A percentile compares a stretch with the other conserved stretches of the same genome.
Evolutionary conservation across 1,140 invertebrate species (phyloP).

Genomic region (Saccostrea cuccullata): DNA sequence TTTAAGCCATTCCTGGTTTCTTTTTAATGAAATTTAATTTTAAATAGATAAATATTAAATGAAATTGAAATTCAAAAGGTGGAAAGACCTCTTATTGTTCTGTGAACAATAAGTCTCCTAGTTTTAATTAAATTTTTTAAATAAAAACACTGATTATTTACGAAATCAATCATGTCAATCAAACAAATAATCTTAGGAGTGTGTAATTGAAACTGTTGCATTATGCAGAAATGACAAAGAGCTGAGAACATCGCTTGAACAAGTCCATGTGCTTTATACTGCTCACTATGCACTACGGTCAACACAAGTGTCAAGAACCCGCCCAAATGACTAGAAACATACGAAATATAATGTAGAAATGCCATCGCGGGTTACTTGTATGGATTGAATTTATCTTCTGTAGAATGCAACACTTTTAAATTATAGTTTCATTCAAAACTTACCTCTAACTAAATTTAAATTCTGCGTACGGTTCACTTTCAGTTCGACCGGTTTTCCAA

Average conservation of each 20-base stretch:
- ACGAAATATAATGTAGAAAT: not conserved
- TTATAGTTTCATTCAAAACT: conserved; percentile 29
- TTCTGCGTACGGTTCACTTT: conserved; percentile 32
- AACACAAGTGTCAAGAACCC: conserved; percentile 23
- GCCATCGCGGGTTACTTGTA: not conserved
- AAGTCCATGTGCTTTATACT: conserved; percentile 1
- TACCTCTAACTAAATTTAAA: conserved; percentile 29
- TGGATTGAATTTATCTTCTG: not conserved
- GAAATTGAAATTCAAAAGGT: no score
- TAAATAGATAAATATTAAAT: no score
- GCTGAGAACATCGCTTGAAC: not conserved
- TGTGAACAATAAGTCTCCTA: no score
- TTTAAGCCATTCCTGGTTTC: no score
- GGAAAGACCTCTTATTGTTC: no score
- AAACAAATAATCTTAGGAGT: no score
- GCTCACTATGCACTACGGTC: not conserved
- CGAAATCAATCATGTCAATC: no score
- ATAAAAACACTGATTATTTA: no score
- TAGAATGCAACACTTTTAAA: not conserved
- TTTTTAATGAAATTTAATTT: no score
- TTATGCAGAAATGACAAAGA: not conserved
- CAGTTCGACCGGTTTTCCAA: conserved; percentile 56
- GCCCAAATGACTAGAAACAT: not conserved
- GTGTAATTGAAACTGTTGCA: not conserved
- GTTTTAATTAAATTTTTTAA: no score